Evolutionary conservation across 2,113 vertebrate species (phyloP).

Genomic region (Columba janthina): DNA sequence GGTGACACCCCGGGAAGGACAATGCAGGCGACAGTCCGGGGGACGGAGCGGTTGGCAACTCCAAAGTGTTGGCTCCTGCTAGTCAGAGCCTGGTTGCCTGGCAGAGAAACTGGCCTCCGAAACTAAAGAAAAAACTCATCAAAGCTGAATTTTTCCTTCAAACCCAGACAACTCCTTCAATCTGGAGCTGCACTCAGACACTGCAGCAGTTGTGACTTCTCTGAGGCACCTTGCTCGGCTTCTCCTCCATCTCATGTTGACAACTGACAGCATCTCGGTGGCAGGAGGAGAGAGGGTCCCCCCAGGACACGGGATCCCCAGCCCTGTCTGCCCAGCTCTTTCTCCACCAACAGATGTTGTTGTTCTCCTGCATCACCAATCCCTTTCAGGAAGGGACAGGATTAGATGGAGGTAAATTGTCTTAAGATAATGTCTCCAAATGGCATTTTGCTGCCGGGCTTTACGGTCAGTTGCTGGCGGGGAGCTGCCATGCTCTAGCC

Average conservation of each 20-base stretch:
- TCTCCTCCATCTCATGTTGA: neutral
- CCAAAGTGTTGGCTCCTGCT: neutral
- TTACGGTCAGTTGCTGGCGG: rapidly evolving
- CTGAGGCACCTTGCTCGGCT: neutral
- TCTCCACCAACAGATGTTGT: constrained; percentile 33
- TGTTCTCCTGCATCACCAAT: neutral
- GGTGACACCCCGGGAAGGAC: neutral
- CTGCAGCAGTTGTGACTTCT: rapidly evolving
- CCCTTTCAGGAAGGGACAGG: neutral
- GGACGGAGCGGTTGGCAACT: rapidly evolving
- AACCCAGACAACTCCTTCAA: neutral
- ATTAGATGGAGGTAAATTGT: neutral
- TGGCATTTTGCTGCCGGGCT: neutral
- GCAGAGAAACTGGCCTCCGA: neutral
- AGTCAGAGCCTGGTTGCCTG: neutral
- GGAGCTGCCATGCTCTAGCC: neutral
- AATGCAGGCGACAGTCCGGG: rapidly evolving
- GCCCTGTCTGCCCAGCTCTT: neutral
- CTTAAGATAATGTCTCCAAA: constrained; percentile 30
- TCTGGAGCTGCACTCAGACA: neutral
- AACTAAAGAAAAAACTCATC: neutral
- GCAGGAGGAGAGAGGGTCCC: neutral
- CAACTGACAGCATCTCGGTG: neutral
- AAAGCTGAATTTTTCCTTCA: neutral
- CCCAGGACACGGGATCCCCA: rapidly evolving